Conservation (phyloP, 1,140 invertebrate species). For the Lordiphosa collinella region DNA sequence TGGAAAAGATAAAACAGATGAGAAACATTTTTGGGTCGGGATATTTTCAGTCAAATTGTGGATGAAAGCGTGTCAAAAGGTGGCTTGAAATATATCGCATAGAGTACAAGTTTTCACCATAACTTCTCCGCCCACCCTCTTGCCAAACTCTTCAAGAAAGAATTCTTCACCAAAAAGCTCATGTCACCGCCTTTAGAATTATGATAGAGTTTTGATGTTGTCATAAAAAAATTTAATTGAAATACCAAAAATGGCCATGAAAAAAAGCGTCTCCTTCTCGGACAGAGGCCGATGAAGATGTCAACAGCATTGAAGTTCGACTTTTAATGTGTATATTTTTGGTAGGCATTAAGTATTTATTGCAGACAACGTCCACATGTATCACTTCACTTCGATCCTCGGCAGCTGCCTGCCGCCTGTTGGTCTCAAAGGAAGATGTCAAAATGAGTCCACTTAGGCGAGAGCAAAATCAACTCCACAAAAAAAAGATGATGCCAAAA, state of each 20-base stretch:
- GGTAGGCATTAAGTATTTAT: conserved; percentile 76
- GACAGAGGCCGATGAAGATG: conserved; percentile 58
- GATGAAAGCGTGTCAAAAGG: too few species aligned
- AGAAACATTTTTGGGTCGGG: too few species aligned
- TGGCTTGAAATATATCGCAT: too few species aligned
- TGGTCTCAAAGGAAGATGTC: conserved; percentile 51
- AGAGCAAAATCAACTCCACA: conserved; percentile 61
- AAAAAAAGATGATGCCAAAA: conserved; percentile 40
- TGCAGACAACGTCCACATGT: conserved; percentile 70
- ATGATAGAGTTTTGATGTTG: conserved; percentile 78
- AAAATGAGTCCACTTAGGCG: conserved; percentile 75
- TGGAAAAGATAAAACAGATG: too few species aligned
- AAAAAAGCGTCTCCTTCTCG: conserved; percentile 13
- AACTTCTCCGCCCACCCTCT: background rate
- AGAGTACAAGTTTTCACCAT: too few species aligned
- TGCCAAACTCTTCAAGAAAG: background rate
- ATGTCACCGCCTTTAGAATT: conserved; percentile 74
- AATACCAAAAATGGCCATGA: conserved; percentile 76
- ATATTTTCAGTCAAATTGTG: too few species aligned
- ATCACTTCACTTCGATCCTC: conserved; percentile 48
- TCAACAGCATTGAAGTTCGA: conserved; percentile 60
- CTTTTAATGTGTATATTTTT: conserved; percentile 78
- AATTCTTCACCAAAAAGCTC: conserved; percentile 45
- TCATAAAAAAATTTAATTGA: conserved; percentile 78
- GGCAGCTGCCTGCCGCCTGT: background rate